Evolutionary conservation across 2,113 vertebrate genomes (phyloP).

Genomic region (Melanocharis versteri): DNA sequence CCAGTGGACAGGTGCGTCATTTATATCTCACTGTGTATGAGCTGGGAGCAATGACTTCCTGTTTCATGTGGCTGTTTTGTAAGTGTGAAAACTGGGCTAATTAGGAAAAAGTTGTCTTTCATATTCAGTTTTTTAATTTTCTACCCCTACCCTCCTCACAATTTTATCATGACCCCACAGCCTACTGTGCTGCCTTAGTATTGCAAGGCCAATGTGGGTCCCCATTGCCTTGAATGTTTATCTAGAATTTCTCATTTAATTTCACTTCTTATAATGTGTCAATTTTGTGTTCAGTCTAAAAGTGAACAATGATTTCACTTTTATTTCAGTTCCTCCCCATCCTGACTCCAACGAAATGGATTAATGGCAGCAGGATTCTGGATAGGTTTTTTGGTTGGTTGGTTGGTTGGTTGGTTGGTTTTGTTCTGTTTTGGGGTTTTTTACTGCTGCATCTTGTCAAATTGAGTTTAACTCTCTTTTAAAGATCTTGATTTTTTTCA

Average conservation of each 20-base stretch:
- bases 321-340: not conserved
- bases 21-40: not conserved
- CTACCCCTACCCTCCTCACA: not conserved
- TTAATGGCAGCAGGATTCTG: not conserved
- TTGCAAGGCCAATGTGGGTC: not conserved
- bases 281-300: not conserved
- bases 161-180: not conserved
- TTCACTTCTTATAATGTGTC: not conserved
- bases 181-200: not conserved
- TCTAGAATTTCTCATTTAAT: not conserved
- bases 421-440: not conserved
- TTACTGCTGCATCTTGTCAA: not conserved
- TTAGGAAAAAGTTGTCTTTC: not conserved
- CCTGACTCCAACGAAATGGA: not conserved
- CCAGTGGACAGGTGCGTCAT: conserved; percentile 91
- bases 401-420: not conserved
- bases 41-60: not conserved
- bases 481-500: not conserved
- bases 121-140: not conserved
- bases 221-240: not conserved
- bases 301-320: not conserved
- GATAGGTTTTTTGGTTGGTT: rapidly evolving
- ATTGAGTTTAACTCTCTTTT: not conserved
- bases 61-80: not conserved
- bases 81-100: not conserved